phyloP scores from a whole-genome alignment of 2,113 vertebrate genomes.

The Psilopsiagon aurifrons region DNA sequence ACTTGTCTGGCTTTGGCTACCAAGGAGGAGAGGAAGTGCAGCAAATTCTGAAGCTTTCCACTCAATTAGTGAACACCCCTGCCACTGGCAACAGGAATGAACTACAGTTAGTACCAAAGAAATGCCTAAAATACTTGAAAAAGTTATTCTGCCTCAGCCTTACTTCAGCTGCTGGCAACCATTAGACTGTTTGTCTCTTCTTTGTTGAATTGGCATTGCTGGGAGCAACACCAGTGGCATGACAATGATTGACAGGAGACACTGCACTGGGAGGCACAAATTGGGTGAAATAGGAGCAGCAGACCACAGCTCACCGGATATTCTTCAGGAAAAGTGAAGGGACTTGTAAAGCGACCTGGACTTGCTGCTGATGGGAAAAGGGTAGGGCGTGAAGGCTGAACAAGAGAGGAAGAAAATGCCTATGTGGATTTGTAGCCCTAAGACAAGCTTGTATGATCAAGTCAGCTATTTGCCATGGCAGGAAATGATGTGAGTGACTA shows the following conservation, averaged over 20 bases:
- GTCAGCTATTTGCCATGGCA: not conserved
- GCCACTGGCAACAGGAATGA: not conserved
- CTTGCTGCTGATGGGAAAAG: not conserved
- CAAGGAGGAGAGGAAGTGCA: not conserved
- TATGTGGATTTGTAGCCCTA: not conserved
- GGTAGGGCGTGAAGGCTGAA: not conserved
- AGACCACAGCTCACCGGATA: not conserved
- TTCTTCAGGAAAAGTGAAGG: not conserved
- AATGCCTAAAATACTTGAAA: conserved; percentile 11
- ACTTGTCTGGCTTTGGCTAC: not conserved
- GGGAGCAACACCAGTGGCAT: conserved; percentile 17
- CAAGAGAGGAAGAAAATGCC: not conserved
- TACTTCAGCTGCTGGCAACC: conserved; percentile 24
- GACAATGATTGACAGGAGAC: conserved; percentile 6
- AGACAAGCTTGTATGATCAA: not conserved
- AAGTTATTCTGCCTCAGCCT: not conserved
- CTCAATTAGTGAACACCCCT: conserved; percentile 15
- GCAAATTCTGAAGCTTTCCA: not conserved
- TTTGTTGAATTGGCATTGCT: conserved; percentile 44
- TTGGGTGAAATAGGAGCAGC: conserved; percentile 5
- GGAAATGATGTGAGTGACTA: not conserved
- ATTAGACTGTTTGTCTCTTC: conserved; percentile 3
- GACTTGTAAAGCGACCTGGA: not conserved
- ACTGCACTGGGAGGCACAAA: not conserved
- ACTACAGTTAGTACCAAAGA: not conserved